Evolutionary conservation across 2,888 invertebrate species (phyloP).

Genomic region (Gibbula magus): DNA sequence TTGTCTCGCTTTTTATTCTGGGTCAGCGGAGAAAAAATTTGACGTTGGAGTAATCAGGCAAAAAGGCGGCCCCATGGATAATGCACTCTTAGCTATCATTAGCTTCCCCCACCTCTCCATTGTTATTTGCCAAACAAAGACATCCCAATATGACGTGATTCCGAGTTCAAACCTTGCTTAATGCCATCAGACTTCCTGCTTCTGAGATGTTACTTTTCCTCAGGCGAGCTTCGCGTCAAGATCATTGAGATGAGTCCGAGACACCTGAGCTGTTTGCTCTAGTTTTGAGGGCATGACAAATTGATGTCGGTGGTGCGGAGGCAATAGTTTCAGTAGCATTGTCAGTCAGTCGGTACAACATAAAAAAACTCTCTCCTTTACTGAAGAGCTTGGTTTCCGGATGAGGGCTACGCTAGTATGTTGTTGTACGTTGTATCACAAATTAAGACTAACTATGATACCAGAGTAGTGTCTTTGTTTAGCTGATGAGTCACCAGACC

Average conservation of each 20-base stretch:
- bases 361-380: neutral
- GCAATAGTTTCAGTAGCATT: neutral
- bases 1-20: slow-evolving; percentile 31
- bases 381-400: neutral
- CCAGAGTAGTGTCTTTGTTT: neutral
- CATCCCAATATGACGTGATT: slow-evolving; percentile 30
- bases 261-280: slow-evolving; percentile 11
- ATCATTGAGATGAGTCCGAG: neutral
- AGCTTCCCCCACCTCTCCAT: slow-evolving; percentile 29
- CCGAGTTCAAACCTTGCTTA: slow-evolving; percentile 27
- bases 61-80: slow-evolving; percentile 15
- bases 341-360: neutral
- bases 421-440: neutral
- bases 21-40: slow-evolving; percentile 21
- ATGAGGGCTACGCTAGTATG: neutral
- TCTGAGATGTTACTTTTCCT: slow-evolving; percentile 5
- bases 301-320: neutral
- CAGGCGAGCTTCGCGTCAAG: slow-evolving; percentile 1
- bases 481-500: slow-evolving; percentile 6
- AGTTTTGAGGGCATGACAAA: neutral
- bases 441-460: neutral
- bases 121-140: slow-evolving; percentile 32
- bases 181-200: slow-evolving; percentile 31
- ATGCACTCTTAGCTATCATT: slow-evolving; percentile 28
- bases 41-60: slow-evolving; percentile 27